A percentile compares a stretch with the other conserved stretches of the same genome.
Conservation (phyloP, 92 coral and sea anemone genomes). For the Porites cylindrica region DNA sequence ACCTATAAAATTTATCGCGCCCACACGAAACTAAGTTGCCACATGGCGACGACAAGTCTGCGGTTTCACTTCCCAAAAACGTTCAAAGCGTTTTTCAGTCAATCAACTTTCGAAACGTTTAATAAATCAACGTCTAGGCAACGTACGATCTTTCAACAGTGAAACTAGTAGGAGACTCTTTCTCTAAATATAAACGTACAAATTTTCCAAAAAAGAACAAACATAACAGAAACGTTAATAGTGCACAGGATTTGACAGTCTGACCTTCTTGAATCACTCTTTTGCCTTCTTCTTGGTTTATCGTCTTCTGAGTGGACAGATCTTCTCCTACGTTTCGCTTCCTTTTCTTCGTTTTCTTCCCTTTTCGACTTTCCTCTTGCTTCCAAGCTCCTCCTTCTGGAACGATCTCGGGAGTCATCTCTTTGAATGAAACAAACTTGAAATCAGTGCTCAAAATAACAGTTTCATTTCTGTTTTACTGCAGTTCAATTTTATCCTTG, state of each 20-base stretch:
- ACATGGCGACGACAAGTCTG: no score
- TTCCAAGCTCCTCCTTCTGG: slow-evolving; percentile 33
- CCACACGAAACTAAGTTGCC: no score
- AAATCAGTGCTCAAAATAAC: neutral
- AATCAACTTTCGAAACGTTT: no score
- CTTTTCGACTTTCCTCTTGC: slow-evolving; percentile 23
- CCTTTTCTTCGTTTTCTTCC: slow-evolving; percentile 40
- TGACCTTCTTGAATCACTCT: slow-evolving; percentile 27
- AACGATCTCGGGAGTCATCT: slow-evolving; percentile 16
- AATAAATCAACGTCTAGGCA: no score
- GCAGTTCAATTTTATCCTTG: no score
- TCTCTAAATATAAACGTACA: no score
- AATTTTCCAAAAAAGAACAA: neutral
- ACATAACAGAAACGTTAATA: no score
- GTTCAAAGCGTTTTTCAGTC: no score
- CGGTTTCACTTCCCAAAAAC: no score
- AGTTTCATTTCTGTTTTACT: neutral
- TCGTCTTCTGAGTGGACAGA: slow-evolving; percentile 33
- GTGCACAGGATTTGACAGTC: neutral
- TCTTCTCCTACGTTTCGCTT: slow-evolving; percentile 20
- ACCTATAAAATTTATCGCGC: no score
- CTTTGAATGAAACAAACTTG: neutral
- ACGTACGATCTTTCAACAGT: no score
- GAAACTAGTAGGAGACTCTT: no score
- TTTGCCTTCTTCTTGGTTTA: slow-evolving; percentile 20